Evolutionary conservation across 2,113 vertebrate species (phyloP), one percentile per base, ranked within the genome.

Genomic region (Eira barbara): DNA sequence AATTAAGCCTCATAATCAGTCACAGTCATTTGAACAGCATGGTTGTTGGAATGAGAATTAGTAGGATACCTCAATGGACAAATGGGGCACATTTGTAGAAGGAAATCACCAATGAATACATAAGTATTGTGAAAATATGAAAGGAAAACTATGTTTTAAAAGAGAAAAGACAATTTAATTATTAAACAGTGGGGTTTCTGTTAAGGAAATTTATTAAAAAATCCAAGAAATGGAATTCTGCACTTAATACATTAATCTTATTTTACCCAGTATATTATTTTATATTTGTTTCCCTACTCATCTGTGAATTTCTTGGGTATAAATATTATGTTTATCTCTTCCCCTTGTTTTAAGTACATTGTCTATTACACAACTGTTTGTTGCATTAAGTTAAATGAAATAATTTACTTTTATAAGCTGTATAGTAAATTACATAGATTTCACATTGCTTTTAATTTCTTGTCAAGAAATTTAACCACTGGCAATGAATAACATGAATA

Each of bases 11-110:
- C 83, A 71, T 96, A 94, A 97, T 98, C 94, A 96, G 95, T 98
- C 94, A 97, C 95, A 98, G 96, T 97, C 96, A 98, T 98, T 97
- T 98, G 67, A 97, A 97, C 96, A 97, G 92, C 96, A 97, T 98
- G 96, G 61, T 94, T 96, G 74, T 83, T 97, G 87, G 94, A 97
- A 97, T 97, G 61, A 96, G 79, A 97, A 96, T 97, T 96, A 96
- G 86, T 93, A 97, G 69, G 55, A 94, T 96, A 96, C 49, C 21
- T 96, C 39, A 12, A 84, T 89, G 61, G 83, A 90, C 74, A 92
- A 97, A 96, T 96, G 76, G 69, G 74, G 71, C 78, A 80, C 57
- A 94, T 92, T 96, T 96, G 63, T 92, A 87, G 67, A 94, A 87
- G 42, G 52, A 94, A 95, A 96, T 96, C 21, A 80, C 87, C 94